Evolutionary conservation across 2,888 invertebrate genomes (phyloP), one percentile per base, ranked within the genome.

Genomic region (Coenonympha glycerion): DNA sequence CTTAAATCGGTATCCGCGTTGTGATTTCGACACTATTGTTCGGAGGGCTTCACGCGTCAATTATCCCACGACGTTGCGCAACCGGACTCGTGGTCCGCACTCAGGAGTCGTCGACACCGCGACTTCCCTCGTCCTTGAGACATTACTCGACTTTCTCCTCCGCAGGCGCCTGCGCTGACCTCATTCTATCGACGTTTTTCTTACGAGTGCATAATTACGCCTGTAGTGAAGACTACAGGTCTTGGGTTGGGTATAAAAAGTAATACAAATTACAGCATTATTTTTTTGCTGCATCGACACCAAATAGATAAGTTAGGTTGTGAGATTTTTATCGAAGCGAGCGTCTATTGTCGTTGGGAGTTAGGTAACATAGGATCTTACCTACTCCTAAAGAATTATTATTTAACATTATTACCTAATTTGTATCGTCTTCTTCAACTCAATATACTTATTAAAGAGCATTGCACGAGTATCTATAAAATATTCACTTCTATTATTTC

Each of bases 111-210:
- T 64, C 69, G 80, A 72, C 83, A 76, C 81, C 84, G 22, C 34
- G 22, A 22, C 33, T 34, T 26, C 45, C 73, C 82, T 77, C 82
- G 85, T 86, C 85, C 86, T 86, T 86, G 86, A 68, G 73, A 74
- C 61, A 66, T 71, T 70, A 73, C 69, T 61, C 60, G 52, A 82
- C 86, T 84, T 84, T 86, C 86, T 82, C 86, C 80, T 75, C 71
- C 34, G 22, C 34, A 60, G 50, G 59, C 63, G 64, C 63, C 47
- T 50, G 57, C 61, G 41, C 52, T 39, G 57, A 46, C 55, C 46
- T 44, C 52, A 56, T 59, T 55, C 59, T 55, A 55, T 47, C 31
- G 19, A 9, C 31, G 6, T 11, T 22, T 30, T 41, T 30, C 28
- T 30, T 41, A 3, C 41, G 28, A 18, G 41, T 30, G 41, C 19